Base-by-base conservation (phyloP, 2,888 invertebrate species). In the Drosophila lacicola region DNA sequence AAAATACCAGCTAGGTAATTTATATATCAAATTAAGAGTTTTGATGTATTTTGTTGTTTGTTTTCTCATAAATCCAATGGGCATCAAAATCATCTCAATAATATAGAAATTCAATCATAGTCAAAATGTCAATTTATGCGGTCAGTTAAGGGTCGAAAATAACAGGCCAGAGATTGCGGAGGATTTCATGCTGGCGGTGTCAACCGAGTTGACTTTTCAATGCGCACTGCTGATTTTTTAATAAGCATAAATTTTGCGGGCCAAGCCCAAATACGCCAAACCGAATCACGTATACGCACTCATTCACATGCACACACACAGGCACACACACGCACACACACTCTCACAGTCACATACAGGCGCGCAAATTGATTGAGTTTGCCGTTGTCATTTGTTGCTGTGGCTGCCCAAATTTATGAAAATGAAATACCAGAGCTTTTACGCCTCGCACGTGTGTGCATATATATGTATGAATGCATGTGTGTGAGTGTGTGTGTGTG, bases 301-400 rank as follows among this genome's bases (percentile, higher is more conserved):
- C 55, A 55, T 45, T 45, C 54, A 54, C 34, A 46, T 47, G 36
- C 57, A 25, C 17, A 49, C 17, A 49, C 13, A 53, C 53, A 53
- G 39, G 67, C 56, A 67, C 47, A 56, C 45, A 46, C 51, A 36
- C 54, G 58, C 17, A 57, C 50, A 55, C 47, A 63, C 54, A 69
- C 49, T 57, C 45, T 25, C 11, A 44, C 17, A 29, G 25, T 10
- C 10, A 60, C 21, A 56, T 21, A 36, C n/a, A 47, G 34, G 47
- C 9, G 74, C 72, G 68, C 63, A 82, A 82, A 85, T 85, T 85
- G 82, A 85, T 85, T 80, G 85, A 82, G 82, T 82, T 85, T 82
- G 82, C 69, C 78, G 83, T 74, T 80, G 81, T 80, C 85, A 82
- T 79, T 82, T 82, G 82, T 77, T 76, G 82, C 84, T 76, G 67